Base-by-base conservation (phyloP, 2,113 vertebrate species). In the Fulica atra region DNA sequence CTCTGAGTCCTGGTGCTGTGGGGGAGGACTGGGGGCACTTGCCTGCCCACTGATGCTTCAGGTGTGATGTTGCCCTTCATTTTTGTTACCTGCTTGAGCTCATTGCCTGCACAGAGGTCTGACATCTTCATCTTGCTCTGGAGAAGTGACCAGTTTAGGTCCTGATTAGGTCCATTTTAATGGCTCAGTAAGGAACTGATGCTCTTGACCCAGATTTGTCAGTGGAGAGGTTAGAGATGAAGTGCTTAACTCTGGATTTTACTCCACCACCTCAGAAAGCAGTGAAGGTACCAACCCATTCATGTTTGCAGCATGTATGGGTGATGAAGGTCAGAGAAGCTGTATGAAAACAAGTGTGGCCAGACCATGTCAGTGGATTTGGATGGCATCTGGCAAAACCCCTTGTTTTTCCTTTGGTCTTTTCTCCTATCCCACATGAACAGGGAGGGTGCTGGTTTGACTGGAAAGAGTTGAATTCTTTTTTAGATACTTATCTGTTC, bases 241-340 rank as follows among this genome's bases (percentile, higher is more conserved):
- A 84, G 48, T 3, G 2, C 33, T 51, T 36, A 59, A 36, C 16
- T 44, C 33, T 48, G 21, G 21, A 10, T 60, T 81, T 89, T 57
- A 56, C 19, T 79, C 21, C 9, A 6, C 46, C 24, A 18, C 4
- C 50, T 92, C 65, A 61, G 57, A 44, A 70, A 42, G 20, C 29
- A 23, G 26, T 63, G 25, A 46, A 63, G 54, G 33, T 9, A 4
- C 6, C 16, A 82, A 76, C 8, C 3, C 1, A 0, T 44, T 73
- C 8, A 4, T 46, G 23, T 54, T 80, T 63, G 28, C 50, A 78
- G 23, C 1, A 0, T 46, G 19, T 4, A 6, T 1, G 2, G 23
- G 42, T 44, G 38, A 25, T n/a, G 46, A 17, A 63, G 8, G 31
- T 69, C 33, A 50, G 24, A 35, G 40, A 5, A 81, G 15, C 21